phyloP scores from a whole-genome alignment of 2,797 vertebrate genomes.

The Acipenser ruthenus region DNA sequence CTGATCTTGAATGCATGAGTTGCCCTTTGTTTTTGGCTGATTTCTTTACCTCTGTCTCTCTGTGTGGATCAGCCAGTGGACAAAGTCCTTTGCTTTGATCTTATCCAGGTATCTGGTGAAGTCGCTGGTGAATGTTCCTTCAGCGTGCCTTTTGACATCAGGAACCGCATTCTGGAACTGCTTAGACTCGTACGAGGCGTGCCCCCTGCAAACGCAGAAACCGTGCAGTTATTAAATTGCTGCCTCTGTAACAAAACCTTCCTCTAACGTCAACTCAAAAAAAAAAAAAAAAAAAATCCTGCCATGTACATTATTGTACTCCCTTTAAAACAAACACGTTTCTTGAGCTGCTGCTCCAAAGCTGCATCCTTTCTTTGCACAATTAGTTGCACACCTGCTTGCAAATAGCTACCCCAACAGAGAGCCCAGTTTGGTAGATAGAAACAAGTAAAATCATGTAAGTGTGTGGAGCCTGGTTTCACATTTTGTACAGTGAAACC shows the following conservation, averaged over 20 bases:
- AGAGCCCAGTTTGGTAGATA: too few relatives aligned
- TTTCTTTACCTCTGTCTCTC: slow-evolving; percentile 39
- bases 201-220: slow-evolving; percentile 32
- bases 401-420: not conserved
- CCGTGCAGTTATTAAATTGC: not conserved
- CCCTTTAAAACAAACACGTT: too few relatives aligned
- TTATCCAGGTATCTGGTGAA: slow-evolving; percentile 58
- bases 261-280: too few relatives aligned
- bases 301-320: too few relatives aligned
- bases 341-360: not conserved
- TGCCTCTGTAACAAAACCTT: too few relatives aligned
- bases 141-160: slow-evolving; percentile 58
- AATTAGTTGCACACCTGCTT: not conserved
- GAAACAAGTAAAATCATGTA: too few relatives aligned
- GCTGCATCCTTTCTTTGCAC: not conserved
- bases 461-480: too few relatives aligned
- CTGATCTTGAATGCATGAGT: too few relatives aligned
- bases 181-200: slow-evolving; percentile 20
- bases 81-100: slow-evolving; percentile 69
- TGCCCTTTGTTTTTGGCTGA: too few relatives aligned
- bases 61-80: slow-evolving; percentile 64
- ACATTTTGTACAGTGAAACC: too few relatives aligned
- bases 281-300: too few relatives aligned
- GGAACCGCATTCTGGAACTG: slow-evolving; percentile 26
- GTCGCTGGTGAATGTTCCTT: slow-evolving; percentile 67